Evolutionary conservation across 2,888 invertebrate genomes (phyloP).

Genomic region (Limulus polyphemus): DNA sequence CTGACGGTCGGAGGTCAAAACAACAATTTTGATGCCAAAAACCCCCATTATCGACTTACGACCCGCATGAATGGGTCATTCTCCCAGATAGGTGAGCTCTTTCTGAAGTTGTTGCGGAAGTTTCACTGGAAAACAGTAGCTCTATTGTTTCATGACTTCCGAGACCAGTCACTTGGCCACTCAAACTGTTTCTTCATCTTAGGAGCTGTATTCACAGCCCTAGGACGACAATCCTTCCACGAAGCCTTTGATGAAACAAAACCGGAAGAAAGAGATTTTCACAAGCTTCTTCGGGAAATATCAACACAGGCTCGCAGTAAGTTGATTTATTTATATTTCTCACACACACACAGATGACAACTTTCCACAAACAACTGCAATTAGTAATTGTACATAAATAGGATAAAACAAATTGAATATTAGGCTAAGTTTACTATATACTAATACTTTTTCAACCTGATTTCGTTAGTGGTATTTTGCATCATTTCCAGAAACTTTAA

Average conservation of each 20-base stretch:
- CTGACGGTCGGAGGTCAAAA: conserved; percentile 69
- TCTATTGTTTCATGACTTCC: conserved; percentile 59
- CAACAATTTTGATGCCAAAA: conserved; percentile 56
- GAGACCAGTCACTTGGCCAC: conserved; percentile 44
- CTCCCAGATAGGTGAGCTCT: conserved; percentile 43
- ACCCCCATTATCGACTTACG: conserved; percentile 55
- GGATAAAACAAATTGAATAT: no score
- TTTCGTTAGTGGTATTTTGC: no score
- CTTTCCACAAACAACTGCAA: no score
- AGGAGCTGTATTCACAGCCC: conserved; percentile 50
- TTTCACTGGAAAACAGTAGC: conserved; percentile 62
- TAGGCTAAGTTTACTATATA: no score
- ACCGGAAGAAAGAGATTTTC: conserved; percentile 38
- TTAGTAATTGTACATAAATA: no score
- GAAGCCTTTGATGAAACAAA: conserved; percentile 51
- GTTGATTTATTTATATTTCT: conserved; percentile 34
- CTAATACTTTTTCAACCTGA: no score
- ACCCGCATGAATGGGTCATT: conserved; percentile 75
- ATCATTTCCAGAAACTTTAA: no score
- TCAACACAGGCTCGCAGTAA: conserved; percentile 56
- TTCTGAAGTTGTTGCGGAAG: conserved; percentile 53
- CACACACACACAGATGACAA: no score
- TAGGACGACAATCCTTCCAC: conserved; percentile 42
- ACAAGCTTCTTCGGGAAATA: conserved; percentile 48
- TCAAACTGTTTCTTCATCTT: conserved; percentile 65